These are phyloP conservation scores for Ophioderma brevispina DNA, from an alignment of 35 echinoderm and acorn worm genomes.

Conservation along the genomic window DNA sequence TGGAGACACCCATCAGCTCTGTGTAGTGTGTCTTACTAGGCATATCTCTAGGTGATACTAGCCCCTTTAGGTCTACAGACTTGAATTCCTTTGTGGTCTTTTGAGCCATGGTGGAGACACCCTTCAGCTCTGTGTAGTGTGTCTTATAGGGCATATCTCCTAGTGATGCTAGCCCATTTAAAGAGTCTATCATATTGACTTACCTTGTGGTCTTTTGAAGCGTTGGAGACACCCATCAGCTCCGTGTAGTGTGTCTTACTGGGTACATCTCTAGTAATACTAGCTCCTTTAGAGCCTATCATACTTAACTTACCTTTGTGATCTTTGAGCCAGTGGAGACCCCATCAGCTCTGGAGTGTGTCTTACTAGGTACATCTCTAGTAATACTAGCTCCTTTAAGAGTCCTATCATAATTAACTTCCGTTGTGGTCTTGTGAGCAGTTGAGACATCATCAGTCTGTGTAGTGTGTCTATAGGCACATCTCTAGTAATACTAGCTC, in stretches of 20 bases:
- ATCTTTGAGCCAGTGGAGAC: constrained; percentile 97
- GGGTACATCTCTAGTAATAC: constrained; percentile 91
- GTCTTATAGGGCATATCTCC: constrained; percentile 96
- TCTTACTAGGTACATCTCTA: constrained; percentile 97
- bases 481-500: constrained; percentile 84
- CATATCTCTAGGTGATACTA: constrained; percentile 88
- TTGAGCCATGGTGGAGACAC: constrained; percentile 99
- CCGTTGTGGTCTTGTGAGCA: constrained; percentile 96
- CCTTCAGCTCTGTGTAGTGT: constrained; percentile 83
- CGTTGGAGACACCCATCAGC: constrained; percentile 90
- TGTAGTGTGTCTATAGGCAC: constrained; percentile 97
- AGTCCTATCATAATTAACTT: constrained; percentile 35
- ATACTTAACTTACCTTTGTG: constrained; percentile 78
- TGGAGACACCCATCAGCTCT: constrained; percentile 86
- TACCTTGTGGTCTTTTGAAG: constrained; percentile 96
- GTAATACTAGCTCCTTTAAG: constrained; percentile 58
- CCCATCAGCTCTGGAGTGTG: constrained; percentile 84
- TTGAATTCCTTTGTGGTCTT: constrained; percentile 90
- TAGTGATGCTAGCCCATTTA: constrained; percentile 72
- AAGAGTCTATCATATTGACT: background rate
- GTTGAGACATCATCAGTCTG: constrained; percentile 87
- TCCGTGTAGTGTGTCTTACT: constrained; percentile 98
- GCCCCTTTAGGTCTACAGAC: background rate
- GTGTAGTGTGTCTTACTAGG: constrained; percentile 98
- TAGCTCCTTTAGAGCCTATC: constrained; percentile 2